Conservation (phyloP, 1,140 invertebrate genomes). For the Akabosia matsudoensis region DNA sequence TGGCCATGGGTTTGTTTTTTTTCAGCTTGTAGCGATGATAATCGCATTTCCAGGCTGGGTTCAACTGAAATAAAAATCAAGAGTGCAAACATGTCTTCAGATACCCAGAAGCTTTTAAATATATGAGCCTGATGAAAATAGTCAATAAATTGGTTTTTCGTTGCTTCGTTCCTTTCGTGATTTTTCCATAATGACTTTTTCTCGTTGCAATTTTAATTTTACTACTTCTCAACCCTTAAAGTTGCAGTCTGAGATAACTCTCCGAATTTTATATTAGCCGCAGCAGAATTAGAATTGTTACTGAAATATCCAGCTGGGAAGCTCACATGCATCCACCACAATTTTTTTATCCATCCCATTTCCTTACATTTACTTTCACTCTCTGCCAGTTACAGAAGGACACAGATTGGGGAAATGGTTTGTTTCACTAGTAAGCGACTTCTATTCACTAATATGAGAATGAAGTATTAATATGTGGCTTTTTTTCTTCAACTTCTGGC, state of each 20-base stretch:
- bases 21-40: background rate
- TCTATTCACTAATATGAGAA: no score
- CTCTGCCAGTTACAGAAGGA: constrained; percentile 9
- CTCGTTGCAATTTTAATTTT: no score
- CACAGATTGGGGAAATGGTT: constrained; percentile 2
- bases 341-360: background rate
- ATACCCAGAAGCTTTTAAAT: background rate
- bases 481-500: no score
- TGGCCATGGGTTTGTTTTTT: no score
- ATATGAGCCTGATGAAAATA: background rate
- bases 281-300: no score
- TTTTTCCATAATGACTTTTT: no score
- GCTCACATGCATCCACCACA: constrained; percentile 3
- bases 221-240: no score
- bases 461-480: no score
- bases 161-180: background rate
- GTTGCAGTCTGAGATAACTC: no score
- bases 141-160: background rate
- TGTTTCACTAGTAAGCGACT: constrained; percentile 4
- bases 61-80: background rate
- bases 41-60: no score
- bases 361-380: background rate
- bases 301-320: constrained; percentile 17
- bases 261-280: no score
- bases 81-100: background rate